Base-by-base conservation (phyloP, 2,888 invertebrate genomes). In the Lissocephala sabroskyi region DNA sequence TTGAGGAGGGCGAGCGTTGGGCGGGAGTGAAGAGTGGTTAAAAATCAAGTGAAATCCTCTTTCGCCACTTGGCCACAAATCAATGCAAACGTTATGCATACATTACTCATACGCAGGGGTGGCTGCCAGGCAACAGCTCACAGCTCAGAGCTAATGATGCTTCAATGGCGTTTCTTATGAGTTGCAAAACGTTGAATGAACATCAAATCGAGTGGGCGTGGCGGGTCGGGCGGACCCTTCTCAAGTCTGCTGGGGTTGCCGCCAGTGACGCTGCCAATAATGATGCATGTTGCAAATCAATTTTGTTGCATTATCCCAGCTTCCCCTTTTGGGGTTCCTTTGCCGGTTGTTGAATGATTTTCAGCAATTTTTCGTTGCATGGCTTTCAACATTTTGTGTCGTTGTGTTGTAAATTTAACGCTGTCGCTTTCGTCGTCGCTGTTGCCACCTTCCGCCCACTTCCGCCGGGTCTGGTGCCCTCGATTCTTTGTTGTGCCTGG, bases 271-370 rank as follows among this genome's bases (percentile, higher is more conserved):
- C 49, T 63, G 71, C 55, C 63, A 64, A 68, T 73, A 71, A 68
- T 73, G 73, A 71, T 73, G 75, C 75, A 75, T 79, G 73, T 70
- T 67, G 67, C 77, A 79, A 79, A 79, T 79, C 79, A 79, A 79
- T 79, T 79, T 79, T 73, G 62, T 67, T 77, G 60, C 65, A 77
- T 77, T 78, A 70, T 75, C 65, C 74, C 78, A 62, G 78, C 61
- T 59, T 73, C 61, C 65, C 59, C 63, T 65, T 62, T 73, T 65
- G 55, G n/a, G n/a, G n/a, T n/a, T n/a, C n/a, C n/a, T n/a, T n/a
- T n/a, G n/a, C n/a, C n/a, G n/a, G n/a, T n/a, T 68, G 62, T 62
- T 67, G 66, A 70, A 52, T 66, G 70, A 62, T 70, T 73, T 68
- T 30, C 23, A 50, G 56, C 54, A 56, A 58, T 68, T 65, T 54